phyloP scores from a whole-genome alignment of 2,888 invertebrate species.

The Drosophila ezoana region DNA sequence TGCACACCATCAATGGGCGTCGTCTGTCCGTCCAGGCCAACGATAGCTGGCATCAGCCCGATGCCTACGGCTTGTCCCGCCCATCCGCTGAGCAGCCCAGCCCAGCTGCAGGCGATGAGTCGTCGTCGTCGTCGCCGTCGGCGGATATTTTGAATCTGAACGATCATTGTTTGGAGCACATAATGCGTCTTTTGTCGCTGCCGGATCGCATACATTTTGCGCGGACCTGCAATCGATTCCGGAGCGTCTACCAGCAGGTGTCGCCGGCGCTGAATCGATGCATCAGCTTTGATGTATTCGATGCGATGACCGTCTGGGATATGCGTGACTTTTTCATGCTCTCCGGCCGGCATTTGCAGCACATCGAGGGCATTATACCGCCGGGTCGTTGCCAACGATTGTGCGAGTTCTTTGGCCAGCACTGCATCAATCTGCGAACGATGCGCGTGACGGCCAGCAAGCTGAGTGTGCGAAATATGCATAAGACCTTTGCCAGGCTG shows the following conservation, averaged over 20 bases:
- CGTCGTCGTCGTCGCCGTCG: too few relatives aligned
- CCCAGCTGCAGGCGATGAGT: background rate
- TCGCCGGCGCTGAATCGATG: conserved; percentile 24
- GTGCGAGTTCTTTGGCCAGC: conserved; percentile 31
- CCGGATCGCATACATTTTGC: conserved; percentile 47
- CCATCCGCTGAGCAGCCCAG: too few relatives aligned
- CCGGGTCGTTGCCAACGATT: conserved; percentile 20
- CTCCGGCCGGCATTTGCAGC: conserved; percentile 22
- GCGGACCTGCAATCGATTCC: conserved; percentile 31
- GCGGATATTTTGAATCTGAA: conserved; percentile 24
- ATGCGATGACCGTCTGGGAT: conserved; percentile 36
- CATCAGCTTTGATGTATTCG: conserved; percentile 26
- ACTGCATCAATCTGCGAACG: conserved; percentile 31
- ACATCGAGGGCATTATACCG: conserved; percentile 32
- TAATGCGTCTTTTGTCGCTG: conserved; percentile 24
- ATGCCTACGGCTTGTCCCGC: conserved; percentile 15
- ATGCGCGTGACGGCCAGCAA: conserved; percentile 17
- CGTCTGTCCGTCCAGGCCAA: conserved; percentile 27
- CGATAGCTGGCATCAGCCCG: conserved; percentile 47
- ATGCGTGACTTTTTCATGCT: conserved; percentile 43
- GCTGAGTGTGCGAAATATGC: conserved; percentile 19
- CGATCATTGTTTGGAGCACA: conserved; percentile 39
- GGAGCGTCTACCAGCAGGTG: conserved; percentile 19
- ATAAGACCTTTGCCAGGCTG: conserved; percentile 7
- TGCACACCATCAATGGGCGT: conserved; percentile 19